Evolutionary conservation across 2,797 vertebrate species (phyloP), one percentile per base, ranked within the genome.

Genomic region (Chelon labrosus): DNA sequence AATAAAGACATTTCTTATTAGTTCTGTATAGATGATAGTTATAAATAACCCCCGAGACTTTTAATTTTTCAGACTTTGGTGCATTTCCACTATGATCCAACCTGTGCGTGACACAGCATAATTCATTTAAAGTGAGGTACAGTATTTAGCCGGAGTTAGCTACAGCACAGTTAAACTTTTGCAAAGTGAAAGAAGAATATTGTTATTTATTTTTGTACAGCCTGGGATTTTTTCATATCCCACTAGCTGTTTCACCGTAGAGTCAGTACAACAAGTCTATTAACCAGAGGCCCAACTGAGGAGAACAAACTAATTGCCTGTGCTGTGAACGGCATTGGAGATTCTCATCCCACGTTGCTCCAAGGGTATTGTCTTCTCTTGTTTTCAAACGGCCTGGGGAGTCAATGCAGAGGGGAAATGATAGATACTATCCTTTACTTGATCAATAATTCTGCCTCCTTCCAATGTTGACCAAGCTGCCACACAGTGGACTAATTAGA

Each of bases 401-500:
- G 90, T 85, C 90, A 51, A 84, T 88, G 82, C 51, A 16, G 79
- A 74, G 72, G 72, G 82, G 90, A 94, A 95, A 93, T 96, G 96
- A 98, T 96, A 96, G 96, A 98, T 97, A 94, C 93, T 92, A 90
- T 93, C 94, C 95, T 94, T 96, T 96, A 95, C 94, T 88, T 93
- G 94, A 96, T 98, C 97, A 88, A 97, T 98, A 96, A 86, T 86
- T 88, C 89, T 93, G 94, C 92, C 94, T 93, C 85, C 88, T 90
- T 94, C 85, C 90, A 87, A 89, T 88, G 95, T 95, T 96, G 95
- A 95, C 95, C 94, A 90, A 91, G 65, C 93, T 97, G 96, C 95
- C 96, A 95, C 94, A 94, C 92, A 91, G 90, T 70, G 87, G 93
- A 95, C 96, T 97, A 97, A 98, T 98, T 97, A 97, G 96, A 97